A percentile compares a stretch with the other conserved stretches of the same genome.
These are phyloP conservation scores for Nasonia vitripennis DNA, from an alignment of 1,140 invertebrate species.

Conservation along the genomic window DNA sequence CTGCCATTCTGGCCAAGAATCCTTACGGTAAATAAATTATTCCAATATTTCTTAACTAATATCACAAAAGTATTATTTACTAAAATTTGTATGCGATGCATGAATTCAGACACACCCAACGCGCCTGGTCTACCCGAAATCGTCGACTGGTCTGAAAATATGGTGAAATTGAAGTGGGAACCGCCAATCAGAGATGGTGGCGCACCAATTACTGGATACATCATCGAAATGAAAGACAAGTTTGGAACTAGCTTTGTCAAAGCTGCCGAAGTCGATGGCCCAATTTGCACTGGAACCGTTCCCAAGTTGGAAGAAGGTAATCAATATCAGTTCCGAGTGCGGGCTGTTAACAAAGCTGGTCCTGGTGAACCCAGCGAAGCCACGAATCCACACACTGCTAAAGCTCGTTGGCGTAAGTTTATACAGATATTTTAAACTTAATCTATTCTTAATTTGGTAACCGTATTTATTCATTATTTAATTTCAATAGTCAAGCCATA, in stretches of 20 bases:
- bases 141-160: slow-evolving; percentile 93
- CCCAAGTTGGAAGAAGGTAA: slow-evolving; percentile 94
- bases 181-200: slow-evolving; percentile 96
- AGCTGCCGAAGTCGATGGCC: slow-evolving; percentile 86
- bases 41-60: neutral
- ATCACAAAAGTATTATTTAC: neutral
- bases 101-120: slow-evolving; percentile 83
- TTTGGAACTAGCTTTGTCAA: slow-evolving; percentile 80
- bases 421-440: slow-evolving; percentile 38
- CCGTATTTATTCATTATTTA: neutral
- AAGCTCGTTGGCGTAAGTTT: slow-evolving; percentile 92
- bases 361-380: slow-evolving; percentile 95
- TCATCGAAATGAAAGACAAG: slow-evolving; percentile 92
- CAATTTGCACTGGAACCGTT: slow-evolving; percentile 87
- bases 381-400: slow-evolving; percentile 96
- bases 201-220: slow-evolving; percentile 95
- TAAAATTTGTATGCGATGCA: neutral
- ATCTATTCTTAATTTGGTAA: slow-evolving; percentile 35
- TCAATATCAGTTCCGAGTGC: slow-evolving; percentile 95
- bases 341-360: slow-evolving; percentile 97
- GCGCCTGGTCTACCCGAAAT: slow-evolving; percentile 95
- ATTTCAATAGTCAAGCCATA: slow-evolving; percentile 87
- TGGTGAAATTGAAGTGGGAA: slow-evolving; percentile 97
- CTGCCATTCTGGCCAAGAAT: slow-evolving; percentile 94
- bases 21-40: slow-evolving; percentile 84